Conservation (phyloP, 2,797 vertebrate genomes). For the Phrynocephalus vlangalii region DNA sequence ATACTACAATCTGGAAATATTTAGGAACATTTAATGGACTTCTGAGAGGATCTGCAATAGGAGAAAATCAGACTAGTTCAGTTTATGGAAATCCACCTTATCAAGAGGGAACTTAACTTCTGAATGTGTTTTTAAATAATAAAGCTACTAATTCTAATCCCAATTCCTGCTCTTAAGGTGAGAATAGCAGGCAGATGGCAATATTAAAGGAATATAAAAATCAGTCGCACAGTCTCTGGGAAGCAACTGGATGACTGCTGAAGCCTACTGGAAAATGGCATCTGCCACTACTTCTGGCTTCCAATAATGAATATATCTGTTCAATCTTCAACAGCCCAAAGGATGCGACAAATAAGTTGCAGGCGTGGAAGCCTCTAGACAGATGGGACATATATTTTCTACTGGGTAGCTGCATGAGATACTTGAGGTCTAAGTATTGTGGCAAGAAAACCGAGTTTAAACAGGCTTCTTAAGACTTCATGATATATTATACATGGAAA, state of each 20-base stretch:
- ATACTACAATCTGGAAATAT: background rate
- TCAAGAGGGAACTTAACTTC: background rate
- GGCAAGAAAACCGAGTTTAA: background rate
- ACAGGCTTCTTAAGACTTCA: background rate
- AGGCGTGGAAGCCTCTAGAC: constrained; percentile 1
- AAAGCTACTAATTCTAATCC: background rate
- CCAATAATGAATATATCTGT: constrained; percentile 9
- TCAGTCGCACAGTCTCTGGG: rapidly evolving
- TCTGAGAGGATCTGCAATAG: background rate
- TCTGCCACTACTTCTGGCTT: background rate
- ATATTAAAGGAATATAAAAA: constrained; percentile 19
- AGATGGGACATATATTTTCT: constrained; percentile 15
- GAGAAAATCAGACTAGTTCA: constrained; percentile 16
- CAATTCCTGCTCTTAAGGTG: constrained; percentile 20
- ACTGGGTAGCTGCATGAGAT: rapidly evolving
- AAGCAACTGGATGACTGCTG: background rate
- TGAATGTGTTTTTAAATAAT: constrained; percentile 31
- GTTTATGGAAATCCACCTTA: background rate
- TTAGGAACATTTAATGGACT: background rate
- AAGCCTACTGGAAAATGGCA: constrained; percentile 13
- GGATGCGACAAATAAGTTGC: constrained; percentile 21
- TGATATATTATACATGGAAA: background rate
- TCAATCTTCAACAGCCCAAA: constrained; percentile 22
- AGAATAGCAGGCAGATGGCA: constrained; percentile 37
- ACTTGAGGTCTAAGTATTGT: background rate